These are phyloP conservation scores for Lapara coniferarum DNA, from an alignment of 2,888 invertebrate genomes.

Conservation along the genomic window DNA sequence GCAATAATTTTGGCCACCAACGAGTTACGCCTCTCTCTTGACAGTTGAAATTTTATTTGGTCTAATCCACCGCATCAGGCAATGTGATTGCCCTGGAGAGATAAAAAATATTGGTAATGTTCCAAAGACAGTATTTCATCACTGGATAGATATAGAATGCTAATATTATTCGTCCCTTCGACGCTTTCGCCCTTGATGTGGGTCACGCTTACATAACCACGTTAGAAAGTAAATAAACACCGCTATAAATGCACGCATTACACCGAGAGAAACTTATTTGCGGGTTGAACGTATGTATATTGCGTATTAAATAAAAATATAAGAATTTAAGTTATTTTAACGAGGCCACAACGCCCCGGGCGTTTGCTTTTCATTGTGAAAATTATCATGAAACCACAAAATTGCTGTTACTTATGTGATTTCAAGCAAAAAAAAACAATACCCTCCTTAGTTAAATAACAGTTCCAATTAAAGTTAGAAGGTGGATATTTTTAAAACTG, in stretches of 20 bases:
- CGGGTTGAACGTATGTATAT: neutral
- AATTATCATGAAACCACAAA: too few relatives aligned
- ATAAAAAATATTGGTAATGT: neutral
- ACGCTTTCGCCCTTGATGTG: conserved; percentile 28
- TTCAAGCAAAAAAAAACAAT: too few relatives aligned
- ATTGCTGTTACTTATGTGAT: too few relatives aligned
- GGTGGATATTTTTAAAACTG: too few relatives aligned
- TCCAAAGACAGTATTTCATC: conserved; percentile 4
- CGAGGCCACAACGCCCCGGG: neutral
- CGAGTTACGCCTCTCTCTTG: too few relatives aligned
- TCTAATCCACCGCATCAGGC: too few relatives aligned
- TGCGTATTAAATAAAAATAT: neutral
- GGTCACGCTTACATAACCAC: conserved; percentile 24
- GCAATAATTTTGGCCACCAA: too few relatives aligned
- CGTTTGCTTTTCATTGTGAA: too few relatives aligned
- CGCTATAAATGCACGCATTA: conserved; percentile 27
- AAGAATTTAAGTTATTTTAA: neutral
- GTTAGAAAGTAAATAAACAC: conserved; percentile 37
- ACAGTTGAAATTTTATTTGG: too few relatives aligned
- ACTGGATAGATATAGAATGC: conserved; percentile 5
- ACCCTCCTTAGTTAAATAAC: too few relatives aligned
- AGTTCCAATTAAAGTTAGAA: too few relatives aligned
- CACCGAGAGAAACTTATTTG: conserved; percentile 6
- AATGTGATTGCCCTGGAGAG: neutral
- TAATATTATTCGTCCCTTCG: conserved; percentile 24